phyloP scores from a whole-genome alignment of 64 coral and sea anemone genomes.

The Orbicella faveolata region DNA sequence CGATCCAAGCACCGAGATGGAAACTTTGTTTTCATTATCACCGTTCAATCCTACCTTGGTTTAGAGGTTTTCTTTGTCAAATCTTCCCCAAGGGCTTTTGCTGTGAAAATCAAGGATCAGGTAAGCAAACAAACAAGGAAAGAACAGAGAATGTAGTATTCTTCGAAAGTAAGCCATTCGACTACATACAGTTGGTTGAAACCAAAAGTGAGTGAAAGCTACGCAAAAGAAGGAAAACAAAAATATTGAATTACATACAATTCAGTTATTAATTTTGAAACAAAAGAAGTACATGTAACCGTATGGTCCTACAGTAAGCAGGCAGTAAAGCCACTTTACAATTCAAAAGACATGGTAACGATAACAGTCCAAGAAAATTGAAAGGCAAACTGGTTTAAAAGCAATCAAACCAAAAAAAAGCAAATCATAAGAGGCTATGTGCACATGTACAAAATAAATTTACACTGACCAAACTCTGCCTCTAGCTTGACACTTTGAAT shows the following conservation, averaged over 20 bases:
- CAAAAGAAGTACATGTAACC: neutral
- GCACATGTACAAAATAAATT: too few species aligned
- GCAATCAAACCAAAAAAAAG: neutral
- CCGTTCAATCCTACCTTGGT: neutral
- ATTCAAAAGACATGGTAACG: neutral
- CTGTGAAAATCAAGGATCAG: neutral
- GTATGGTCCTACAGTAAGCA: neutral
- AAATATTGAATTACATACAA: neutral
- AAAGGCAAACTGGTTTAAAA: neutral
- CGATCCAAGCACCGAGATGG: too few species aligned
- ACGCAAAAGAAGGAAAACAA: neutral
- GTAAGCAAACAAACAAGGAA: neutral
- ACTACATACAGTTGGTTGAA: neutral
- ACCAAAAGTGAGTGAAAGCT: neutral
- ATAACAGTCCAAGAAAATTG: too few species aligned
- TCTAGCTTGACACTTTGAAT: slow-evolving; percentile 30
- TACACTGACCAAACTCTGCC: neutral
- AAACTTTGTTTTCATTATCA: neutral
- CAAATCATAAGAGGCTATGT: neutral
- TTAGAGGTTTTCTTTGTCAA: neutral
- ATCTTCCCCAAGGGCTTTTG: neutral
- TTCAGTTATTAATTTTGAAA: too few species aligned
- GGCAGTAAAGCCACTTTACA: neutral
- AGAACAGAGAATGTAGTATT: neutral
- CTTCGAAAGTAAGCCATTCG: neutral